Evolutionary conservation across 2,113 vertebrate genomes (phyloP), one percentile per base, ranked within the genome.

Genomic region (Blennius ocellaris): DNA sequence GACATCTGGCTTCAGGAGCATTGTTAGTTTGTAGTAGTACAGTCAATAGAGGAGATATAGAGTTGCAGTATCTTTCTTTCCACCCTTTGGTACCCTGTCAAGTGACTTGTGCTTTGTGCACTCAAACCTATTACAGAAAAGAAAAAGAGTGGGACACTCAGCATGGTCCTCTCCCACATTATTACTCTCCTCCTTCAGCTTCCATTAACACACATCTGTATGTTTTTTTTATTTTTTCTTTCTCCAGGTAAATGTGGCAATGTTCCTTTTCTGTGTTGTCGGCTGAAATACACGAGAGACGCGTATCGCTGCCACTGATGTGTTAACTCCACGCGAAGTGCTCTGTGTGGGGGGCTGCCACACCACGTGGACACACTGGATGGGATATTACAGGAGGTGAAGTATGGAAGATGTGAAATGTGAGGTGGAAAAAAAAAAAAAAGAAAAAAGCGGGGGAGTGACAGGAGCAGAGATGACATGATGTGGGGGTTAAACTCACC

Each of bases 401-500:
- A 38, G 62, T 47, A 21, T 43, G 53, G 49, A 52, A 30, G 51
- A 65, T 45, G 69, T 63, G 64, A 49, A 53, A 58, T 8, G 17
- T 45, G 0, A 59, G 44, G 38, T 48, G 53, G 54, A n/a, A 39
- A 15, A 48, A 61, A 10, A 10, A 60, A 51, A 16, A 51, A 3
- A 39, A 15, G 44, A 61, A 10, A 10, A 16, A 51, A 3, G 71
- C 61, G 78, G 69, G 70, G 56, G 70, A 85, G 73, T 63, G 58
- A 82, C 50, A 65, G 44, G 55, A 40, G 4, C 39, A 14, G 58
- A 81, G 39, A 58, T 66, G 69, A 75, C 64, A 65, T 45, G 17
- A 73, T 41, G 78, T 62, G 73, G 67, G 79, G 79, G 70, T 81
- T 80, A 85, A 83, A 83, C 80, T 69, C 69, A 74, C 17, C 0